Evolutionary conservation across 1,140 invertebrate genomes (phyloP).

Genomic region (Drosophila trapezifrons): DNA sequence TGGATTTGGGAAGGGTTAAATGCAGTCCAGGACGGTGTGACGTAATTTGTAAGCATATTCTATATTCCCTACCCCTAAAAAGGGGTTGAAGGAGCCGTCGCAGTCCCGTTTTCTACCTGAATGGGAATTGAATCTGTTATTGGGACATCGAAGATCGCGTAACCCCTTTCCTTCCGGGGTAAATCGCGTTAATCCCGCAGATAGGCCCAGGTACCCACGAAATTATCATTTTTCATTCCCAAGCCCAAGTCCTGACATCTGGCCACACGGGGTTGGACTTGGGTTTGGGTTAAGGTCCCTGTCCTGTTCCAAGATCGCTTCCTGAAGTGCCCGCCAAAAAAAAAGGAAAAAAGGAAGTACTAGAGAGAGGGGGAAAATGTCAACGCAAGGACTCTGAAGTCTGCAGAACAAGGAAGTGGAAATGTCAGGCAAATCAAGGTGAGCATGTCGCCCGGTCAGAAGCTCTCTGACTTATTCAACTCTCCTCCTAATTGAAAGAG

Average conservation of each 20-base stretch:
- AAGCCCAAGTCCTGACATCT: conserved; percentile 47
- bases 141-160: conserved; percentile 61
- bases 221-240: conserved; percentile 79
- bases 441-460: conserved; percentile 59
- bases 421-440: conserved; percentile 62
- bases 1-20: conserved; percentile 48
- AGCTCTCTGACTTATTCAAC: conserved; percentile 49
- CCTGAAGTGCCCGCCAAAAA: conserved; percentile 61
- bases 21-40: conserved; percentile 28
- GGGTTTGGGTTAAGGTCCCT: conserved; percentile 1
- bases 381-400: conserved; percentile 37
- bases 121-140: conserved; percentile 54
- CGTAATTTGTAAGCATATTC: conserved; percentile 68
- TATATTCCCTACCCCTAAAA: conserved; percentile 35
- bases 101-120: conserved; percentile 60
- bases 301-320: conserved; percentile 44
- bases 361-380: conserved; percentile 37
- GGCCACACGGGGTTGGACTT: conserved; percentile 23
- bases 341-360: conserved; percentile 48
- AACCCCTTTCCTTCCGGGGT: conserved; percentile 60
- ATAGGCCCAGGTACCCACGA: conserved; percentile 49
- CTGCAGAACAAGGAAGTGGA: conserved; percentile 48
- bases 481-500: conserved; percentile 39
- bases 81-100: conserved; percentile 29
- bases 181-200: conserved; percentile 74